Base-by-base conservation (phyloP, 2,888 invertebrate species). In the Atrina japonica region DNA sequence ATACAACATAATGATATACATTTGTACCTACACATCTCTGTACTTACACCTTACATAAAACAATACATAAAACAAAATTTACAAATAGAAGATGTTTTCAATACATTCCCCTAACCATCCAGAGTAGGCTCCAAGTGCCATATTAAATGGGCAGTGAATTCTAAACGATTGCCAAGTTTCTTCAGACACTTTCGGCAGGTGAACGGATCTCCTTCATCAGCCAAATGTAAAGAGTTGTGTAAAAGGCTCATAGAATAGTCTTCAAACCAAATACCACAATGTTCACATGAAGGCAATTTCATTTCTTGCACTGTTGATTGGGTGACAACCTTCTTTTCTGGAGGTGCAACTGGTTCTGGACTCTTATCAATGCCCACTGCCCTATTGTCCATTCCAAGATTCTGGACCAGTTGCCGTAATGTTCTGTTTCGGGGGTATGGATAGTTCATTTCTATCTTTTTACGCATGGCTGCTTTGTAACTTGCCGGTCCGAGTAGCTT, bases 101-200 rank as follows among this genome's bases (percentile, higher is more conserved):
- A n/a, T n/a, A n/a, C 18, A 59, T 43, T 18, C 35, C 35, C 35
- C 49, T 41, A 61, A 14, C 64, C 73, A 65, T 83, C 83, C 80
- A 85, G 80, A 30, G 76, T 75, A 3, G 85, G 84, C 52, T 84
- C 83, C 27, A 86, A 66, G 68, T 86, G 85, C 85, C 85, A 86
- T 1, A 86, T 75, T 53, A 86, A 63, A 69, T 86, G 85, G 1
- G 85, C 85, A 58, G 81, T 84, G 52, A 86, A 86, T 67, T 86
- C 85, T 3, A 86, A 75, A 5, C 85, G 76, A 59, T 86, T 86
- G 11, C 85, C 85, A 1, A 86, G 73, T 45, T 81, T 82, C 69
- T 86, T 86, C 70, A 81, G 68, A 73, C 85, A 86, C 66, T 84
- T 84, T 23, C 83, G 70, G 61, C 85, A 86, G 0, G 83, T 84